Evolutionary conservation across 1,140 invertebrate genomes (phyloP).

Genomic region (Papilio polyxenes): DNA sequence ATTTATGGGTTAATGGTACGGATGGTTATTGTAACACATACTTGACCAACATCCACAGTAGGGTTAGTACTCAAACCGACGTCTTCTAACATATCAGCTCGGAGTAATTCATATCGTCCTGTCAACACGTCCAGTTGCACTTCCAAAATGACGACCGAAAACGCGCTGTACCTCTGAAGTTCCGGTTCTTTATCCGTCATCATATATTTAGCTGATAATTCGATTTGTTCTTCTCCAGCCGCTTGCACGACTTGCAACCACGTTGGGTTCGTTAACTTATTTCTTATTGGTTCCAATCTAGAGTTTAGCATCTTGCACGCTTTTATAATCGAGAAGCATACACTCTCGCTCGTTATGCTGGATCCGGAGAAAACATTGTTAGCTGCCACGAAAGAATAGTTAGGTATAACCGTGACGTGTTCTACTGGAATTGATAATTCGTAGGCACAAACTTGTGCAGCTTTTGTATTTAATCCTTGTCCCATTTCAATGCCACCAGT

Average conservation of each 20-base stretch:
- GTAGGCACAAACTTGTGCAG: constrained; percentile 87
- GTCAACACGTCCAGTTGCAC: constrained; percentile 87
- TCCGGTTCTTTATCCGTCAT: constrained; percentile 74
- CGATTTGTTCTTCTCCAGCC: constrained; percentile 82
- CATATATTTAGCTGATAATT: constrained; percentile 83
- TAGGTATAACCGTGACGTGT: constrained; percentile 85
- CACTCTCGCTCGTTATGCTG: constrained; percentile 86
- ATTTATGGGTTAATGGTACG: background rate
- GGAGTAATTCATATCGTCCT: constrained; percentile 83
- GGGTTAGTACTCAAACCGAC: constrained; percentile 86
- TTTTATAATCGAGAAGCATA: constrained; percentile 84
- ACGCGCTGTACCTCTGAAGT: constrained; percentile 81
- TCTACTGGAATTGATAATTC: constrained; percentile 87
- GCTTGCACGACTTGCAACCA: constrained; percentile 85
- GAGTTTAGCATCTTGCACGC: constrained; percentile 84
- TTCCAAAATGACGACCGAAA: constrained; percentile 83
- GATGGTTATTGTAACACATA: constrained; percentile 39
- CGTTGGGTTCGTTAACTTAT: constrained; percentile 81
- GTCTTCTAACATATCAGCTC: constrained; percentile 89
- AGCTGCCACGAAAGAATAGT: constrained; percentile 83
- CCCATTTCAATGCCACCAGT: constrained; percentile 92
- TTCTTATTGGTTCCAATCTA: constrained; percentile 84
- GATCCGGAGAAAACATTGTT: constrained; percentile 87
- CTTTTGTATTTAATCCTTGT: constrained; percentile 87
- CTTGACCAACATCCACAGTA: constrained; percentile 91